Conservation (phyloP, 2,888 invertebrate species). For the Tetramorium bicarinatum region DNA sequence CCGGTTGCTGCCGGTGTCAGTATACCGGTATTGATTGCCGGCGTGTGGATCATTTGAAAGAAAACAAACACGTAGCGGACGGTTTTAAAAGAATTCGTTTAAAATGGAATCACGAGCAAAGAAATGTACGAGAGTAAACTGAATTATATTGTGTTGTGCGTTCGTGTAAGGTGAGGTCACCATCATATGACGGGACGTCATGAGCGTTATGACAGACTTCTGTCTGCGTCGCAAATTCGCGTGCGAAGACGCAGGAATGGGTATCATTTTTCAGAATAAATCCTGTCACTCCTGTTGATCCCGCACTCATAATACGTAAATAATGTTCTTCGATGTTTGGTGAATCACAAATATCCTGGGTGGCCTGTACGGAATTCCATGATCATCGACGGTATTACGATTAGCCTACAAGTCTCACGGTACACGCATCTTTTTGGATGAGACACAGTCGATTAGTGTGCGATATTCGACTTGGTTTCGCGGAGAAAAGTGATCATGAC, state of each 20-base stretch:
- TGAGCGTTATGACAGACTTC: neutral
- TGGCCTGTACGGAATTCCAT: neutral
- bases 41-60: neutral
- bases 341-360: neutral
- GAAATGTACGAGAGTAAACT: neutral
- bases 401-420: neutral
- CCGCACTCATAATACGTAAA: neutral
- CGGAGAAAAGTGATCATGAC: constrained; percentile 68
- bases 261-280: neutral
- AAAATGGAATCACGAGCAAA: neutral
- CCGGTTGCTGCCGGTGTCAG: neutral
- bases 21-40: neutral
- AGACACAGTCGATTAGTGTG: neutral
- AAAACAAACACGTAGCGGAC: neutral
- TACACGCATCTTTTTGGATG: constrained; percentile 14
- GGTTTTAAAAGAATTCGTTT: neutral
- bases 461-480: constrained; percentile 2
- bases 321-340: neutral
- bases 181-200: neutral
- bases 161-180: neutral
- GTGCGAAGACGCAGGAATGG: neutral
- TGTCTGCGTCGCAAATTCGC: neutral
- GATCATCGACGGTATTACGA: neutral
- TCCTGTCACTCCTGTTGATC: neutral
- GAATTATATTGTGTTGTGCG: constrained; percentile 2